A percentile compares a stretch with the other conserved stretches of the same genome.
Evolutionary conservation across 2,888 invertebrate genomes (phyloP).

Genomic region (Dynastes maya): DNA sequence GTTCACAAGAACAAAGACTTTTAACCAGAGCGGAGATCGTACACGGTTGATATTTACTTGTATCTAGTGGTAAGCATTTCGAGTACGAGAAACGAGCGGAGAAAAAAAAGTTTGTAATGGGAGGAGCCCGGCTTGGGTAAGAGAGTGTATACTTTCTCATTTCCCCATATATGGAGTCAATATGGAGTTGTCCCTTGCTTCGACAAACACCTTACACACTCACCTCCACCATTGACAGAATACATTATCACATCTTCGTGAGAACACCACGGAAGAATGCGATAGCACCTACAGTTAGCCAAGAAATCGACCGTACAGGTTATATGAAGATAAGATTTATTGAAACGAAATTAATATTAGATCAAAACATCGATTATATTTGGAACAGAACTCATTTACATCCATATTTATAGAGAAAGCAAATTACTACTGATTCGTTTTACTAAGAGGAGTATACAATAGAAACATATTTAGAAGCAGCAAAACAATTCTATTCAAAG

Average conservation of each 20-base stretch:
- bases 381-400: too few species aligned
- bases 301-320: not conserved
- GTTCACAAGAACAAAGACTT: conserved; percentile 45
- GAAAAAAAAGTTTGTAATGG: conserved; percentile 52
- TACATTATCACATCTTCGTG: conserved; percentile 56
- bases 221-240: conserved; percentile 53
- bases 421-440: too few species aligned
- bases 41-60: conserved; percentile 46
- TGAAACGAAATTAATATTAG: too few species aligned
- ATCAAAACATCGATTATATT: too few species aligned
- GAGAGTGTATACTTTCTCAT: conserved; percentile 56
- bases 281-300: conserved; percentile 35
- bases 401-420: too few species aligned
- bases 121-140: conserved; percentile 54
- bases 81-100: conserved; percentile 22
- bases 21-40: conserved; percentile 45
- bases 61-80: conserved; percentile 53
- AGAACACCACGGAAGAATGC: conserved; percentile 54
- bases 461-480: too few species aligned
- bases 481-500: too few species aligned
- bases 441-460: too few species aligned
- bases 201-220: conserved; percentile 55
- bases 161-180: conserved; percentile 58
- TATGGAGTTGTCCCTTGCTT: conserved; percentile 56
- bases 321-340: too few species aligned